Percentiles rank a stretch among this genome's conserved stretches.
Evolutionary conservation across 2,797 vertebrate species (phyloP).

Genomic region (Lophotriccus pileatus): DNA sequence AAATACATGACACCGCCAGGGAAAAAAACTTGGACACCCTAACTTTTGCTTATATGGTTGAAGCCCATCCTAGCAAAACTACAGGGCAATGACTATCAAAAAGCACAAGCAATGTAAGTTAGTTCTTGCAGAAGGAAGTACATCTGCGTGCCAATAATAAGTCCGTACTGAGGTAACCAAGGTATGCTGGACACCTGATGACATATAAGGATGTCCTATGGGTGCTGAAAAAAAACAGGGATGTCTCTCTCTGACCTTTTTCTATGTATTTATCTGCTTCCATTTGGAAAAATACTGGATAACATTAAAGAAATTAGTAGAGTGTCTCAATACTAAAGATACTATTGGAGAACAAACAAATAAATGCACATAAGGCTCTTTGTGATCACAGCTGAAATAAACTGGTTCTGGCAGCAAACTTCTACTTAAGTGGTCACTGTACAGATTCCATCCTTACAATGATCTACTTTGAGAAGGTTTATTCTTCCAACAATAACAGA

Average conservation of each 20-base stretch:
- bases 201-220: background rate
- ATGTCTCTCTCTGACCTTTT: background rate
- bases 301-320: background rate
- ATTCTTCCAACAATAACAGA: conserved; percentile 33
- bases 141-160: background rate
- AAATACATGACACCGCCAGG: background rate
- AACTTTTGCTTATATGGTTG: background rate
- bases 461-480: conserved; percentile 35
- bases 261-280: background rate
- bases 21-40: background rate
- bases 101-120: background rate
- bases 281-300: background rate
- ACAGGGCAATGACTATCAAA: background rate
- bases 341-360: conserved; percentile 10
- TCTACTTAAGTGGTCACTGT: conserved; percentile 18
- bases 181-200: background rate
- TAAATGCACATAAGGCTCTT: background rate
- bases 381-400: conserved; percentile 7
- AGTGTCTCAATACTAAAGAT: background rate
- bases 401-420: conserved; percentile 28
- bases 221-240: background rate
- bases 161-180: background rate
- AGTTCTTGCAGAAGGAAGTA: background rate
- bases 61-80: background rate
- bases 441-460: conserved; percentile 15